Conservation (phyloP, 1,140 invertebrate species). For the Stegodyphus dumicola region DNA sequence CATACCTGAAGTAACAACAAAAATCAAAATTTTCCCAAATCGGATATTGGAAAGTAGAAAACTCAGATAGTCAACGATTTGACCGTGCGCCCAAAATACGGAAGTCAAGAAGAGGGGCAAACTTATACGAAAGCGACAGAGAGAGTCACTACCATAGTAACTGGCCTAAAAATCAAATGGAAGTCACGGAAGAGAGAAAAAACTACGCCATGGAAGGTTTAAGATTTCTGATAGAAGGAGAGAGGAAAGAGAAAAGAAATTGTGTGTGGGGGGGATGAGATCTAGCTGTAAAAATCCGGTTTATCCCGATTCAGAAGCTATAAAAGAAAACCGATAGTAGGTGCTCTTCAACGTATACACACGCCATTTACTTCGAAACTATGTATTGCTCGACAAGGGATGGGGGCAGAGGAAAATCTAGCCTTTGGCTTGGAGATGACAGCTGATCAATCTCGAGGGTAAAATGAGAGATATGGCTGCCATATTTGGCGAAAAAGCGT, state of each 20-base stretch:
- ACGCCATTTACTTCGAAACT: constrained; percentile 56
- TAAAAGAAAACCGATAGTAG: constrained; percentile 54
- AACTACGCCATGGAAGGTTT: no score
- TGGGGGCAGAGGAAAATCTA: constrained; percentile 20
- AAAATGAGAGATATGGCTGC: constrained; percentile 48
- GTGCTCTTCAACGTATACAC: constrained; percentile 35
- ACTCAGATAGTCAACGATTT: no score
- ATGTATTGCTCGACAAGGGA: constrained; percentile 56
- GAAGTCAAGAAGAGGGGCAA: no score
- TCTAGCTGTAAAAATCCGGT: constrained; percentile 58
- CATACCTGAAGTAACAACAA: no score
- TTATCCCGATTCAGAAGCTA: constrained; percentile 45
- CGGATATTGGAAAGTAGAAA: no score
- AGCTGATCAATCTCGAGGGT: constrained; percentile 58
- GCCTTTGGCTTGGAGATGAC: constrained; percentile 58
- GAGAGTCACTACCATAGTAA: no score
- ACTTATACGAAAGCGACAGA: no score
- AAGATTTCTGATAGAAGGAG: background rate
- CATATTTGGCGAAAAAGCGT: constrained; percentile 38
- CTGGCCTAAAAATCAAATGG: no score
- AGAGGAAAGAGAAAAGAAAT: constrained; percentile 28
- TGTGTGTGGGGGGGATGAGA: constrained; percentile 7
- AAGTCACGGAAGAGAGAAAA: no score
- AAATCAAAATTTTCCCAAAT: no score
- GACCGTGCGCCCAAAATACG: no score